A percentile compares a stretch with the other conserved stretches of the same genome.
phyloP scores from a whole-genome alignment of 2,113 vertebrate species.

The Ceratotherium simum region DNA sequence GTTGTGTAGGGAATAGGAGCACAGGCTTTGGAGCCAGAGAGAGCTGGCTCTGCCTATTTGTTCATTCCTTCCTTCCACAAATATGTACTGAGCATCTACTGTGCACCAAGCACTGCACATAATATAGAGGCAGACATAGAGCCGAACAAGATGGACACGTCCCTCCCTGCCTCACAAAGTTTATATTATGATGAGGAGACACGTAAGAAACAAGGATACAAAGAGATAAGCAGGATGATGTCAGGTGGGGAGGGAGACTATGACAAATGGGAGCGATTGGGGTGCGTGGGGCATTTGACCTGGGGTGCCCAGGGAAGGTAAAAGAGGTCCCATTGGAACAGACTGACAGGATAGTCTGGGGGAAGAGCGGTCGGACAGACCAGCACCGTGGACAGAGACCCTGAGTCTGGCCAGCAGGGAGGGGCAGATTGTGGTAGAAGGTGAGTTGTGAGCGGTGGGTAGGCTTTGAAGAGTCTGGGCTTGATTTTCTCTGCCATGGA shows the following conservation, averaged over 20 bases:
- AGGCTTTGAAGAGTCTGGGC: no score
- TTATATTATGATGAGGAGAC: neutral
- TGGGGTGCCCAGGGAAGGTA: neutral
- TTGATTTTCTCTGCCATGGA: neutral
- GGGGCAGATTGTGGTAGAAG: neutral
- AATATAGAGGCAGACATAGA: neutral
- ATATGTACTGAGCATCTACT: neutral
- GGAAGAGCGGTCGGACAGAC: neutral
- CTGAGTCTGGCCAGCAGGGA: neutral
- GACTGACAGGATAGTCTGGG: neutral
- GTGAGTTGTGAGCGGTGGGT: neutral
- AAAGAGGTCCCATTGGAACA: neutral
- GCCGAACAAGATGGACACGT: accelerated
- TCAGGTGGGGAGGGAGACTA: neutral
- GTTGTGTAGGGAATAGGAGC: neutral
- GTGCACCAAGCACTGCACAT: neutral
- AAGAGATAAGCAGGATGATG: neutral
- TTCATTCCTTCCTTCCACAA: neutral
- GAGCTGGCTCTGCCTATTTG: neutral
- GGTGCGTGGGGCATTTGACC: neutral
- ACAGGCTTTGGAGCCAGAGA: neutral
- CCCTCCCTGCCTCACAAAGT: neutral
- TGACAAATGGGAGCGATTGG: neutral
- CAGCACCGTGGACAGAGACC: neutral
- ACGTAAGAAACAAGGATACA: neutral